A percentile compares a stretch with the other conserved stretches of the same genome.
Conservation (phyloP, 2,797 vertebrate genomes). For the Dendrocincla fuliginosa region DNA sequence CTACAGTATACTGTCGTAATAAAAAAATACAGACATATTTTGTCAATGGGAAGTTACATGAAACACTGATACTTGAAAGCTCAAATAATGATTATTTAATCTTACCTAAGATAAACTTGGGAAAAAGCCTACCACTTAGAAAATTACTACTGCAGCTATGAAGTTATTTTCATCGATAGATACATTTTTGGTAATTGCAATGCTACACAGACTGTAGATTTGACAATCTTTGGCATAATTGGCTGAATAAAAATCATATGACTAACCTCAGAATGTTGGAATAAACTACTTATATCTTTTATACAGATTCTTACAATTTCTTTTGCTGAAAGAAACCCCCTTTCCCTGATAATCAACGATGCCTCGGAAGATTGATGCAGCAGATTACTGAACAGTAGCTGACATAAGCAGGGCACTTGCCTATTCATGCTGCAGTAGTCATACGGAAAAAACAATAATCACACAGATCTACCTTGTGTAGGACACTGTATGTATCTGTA, state of each 20-base stretch:
- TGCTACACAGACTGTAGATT: neutral
- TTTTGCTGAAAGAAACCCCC: neutral
- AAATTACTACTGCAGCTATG: neutral
- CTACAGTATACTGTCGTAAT: neutral
- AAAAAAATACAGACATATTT: neutral
- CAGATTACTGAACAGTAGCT: neutral
- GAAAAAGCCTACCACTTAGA: neutral
- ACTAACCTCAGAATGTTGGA: neutral
- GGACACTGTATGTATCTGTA: neutral
- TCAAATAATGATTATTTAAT: neutral
- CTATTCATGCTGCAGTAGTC: neutral
- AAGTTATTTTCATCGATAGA: neutral
- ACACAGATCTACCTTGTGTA: neutral
- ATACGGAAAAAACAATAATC: neutral
- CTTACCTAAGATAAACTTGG: neutral
- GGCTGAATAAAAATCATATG: neutral
- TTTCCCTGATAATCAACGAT: neutral
- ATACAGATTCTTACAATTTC: neutral
- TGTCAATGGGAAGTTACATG: neutral
- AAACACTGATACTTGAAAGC: neutral
- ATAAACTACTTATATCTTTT: neutral
- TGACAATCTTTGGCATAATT: neutral
- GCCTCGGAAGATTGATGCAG: neutral
- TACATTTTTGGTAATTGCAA: neutral
- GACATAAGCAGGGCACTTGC: neutral